Base-by-base conservation (phyloP, 1,140 invertebrate species). In the Drosophila azteca region DNA sequence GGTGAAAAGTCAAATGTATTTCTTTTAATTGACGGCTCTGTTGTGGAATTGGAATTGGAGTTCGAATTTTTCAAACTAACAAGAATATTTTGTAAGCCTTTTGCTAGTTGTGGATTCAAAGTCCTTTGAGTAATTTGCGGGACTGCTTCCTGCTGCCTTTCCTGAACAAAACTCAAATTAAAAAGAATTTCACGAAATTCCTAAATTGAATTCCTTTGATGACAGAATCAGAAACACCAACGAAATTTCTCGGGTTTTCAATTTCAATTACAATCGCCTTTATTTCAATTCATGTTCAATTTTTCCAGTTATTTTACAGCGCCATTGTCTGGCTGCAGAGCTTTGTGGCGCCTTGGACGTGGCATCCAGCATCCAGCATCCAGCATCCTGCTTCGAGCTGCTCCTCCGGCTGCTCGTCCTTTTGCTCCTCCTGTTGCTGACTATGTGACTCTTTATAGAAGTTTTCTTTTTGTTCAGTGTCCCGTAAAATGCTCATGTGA, bases 281-380 rank as follows among this genome's bases (percentile, higher is more conserved):
- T 79, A 71, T 75, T 75, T 78, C 68, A 73, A 78, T 77, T 82
- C 60, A 68, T 79, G 75, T 67, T 51, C 65, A 60, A 84, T 83
- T 79, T 71, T 67, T 76, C 59, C 45, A 62, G 64, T 74, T 79
- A 83, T 69, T 82, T 83, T 74, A 70, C 48, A 48, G 75, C 79
- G 75, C 79, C 63, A 83, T 82, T 82, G 79, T 83, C 52, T 77
- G 50, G 7, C 9, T 20, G 17, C 17, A 20, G 17, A 8, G 8
- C 31, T 31, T 3, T 9, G 20, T 49, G 66, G 35, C 66, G 66
- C 66, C 65, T 68, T 57, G 41, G 63, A 49, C 50, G 54, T 29
- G 39, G 60, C 17, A 20, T 20, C 17, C 17, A 15, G n/a, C n/a
- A n/a, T n/a, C n/a, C n/a, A n/a, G n/a, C n/a, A n/a, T n/a, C 31